A percentile compares a stretch with the other conserved stretches of the same genome.
Evolutionary conservation across 2,888 invertebrate genomes (phyloP).

Genomic region (Caradrina clavipalpis): DNA sequence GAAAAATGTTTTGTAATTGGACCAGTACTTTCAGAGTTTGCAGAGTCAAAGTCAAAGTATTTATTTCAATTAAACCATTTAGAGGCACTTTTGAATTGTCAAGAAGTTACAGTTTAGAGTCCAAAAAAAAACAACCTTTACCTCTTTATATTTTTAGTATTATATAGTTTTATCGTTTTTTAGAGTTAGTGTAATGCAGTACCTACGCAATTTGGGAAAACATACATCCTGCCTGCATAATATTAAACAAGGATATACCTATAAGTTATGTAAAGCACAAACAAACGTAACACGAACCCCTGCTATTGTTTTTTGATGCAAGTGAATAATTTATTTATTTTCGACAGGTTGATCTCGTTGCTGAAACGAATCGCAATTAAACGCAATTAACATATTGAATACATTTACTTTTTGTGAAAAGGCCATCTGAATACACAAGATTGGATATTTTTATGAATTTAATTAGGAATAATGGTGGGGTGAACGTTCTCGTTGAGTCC

Average conservation of each 20-base stretch:
- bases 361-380: slow-evolving; percentile 69
- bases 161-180: too few relatives aligned
- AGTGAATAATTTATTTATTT: slow-evolving; percentile 69
- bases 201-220: too few relatives aligned
- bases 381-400: slow-evolving; percentile 74
- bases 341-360: slow-evolving; percentile 63
- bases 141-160: too few relatives aligned
- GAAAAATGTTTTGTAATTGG: too few relatives aligned
- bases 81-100: too few relatives aligned
- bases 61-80: too few relatives aligned
- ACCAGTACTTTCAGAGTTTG: too few relatives aligned
- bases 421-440: slow-evolving; percentile 55
- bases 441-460: slow-evolving; percentile 55
- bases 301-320: slow-evolving; percentile 62
- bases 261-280: not conserved
- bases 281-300: slow-evolving; percentile 21
- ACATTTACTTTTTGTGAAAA: slow-evolving; percentile 69
- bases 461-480: slow-evolving; percentile 40
- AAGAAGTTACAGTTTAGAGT: too few relatives aligned
- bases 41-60: too few relatives aligned
- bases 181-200: too few relatives aligned
- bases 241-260: not conserved
- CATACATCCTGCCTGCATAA: not conserved
- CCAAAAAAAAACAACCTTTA: too few relatives aligned
- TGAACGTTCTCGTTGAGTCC: slow-evolving; percentile 30